Evolutionary conservation across 2,888 invertebrate species (phyloP), one percentile per base, ranked within the genome.

Genomic region (Parelbella ahira): DNA sequence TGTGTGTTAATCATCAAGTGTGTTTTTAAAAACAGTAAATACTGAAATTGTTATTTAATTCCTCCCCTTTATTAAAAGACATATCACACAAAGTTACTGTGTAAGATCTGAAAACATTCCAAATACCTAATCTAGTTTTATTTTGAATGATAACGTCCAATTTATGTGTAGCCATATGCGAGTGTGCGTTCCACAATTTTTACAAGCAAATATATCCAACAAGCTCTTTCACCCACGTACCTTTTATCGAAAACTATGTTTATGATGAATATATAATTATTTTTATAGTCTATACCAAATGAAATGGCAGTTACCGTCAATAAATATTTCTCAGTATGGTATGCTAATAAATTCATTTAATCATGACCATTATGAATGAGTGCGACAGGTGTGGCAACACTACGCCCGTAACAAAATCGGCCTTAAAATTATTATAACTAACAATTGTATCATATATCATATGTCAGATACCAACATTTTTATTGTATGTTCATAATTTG

Each of bases 271-370:
- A 18, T 18, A 32, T 32, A 25, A 39, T 20, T 25, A 25, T 20
- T 39, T 38, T 39, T 39, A 39, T 39, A 39, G 19, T 25, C 24
- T 25, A 39, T 25, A 32, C 39, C 34, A 30, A 30, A 11, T 38
- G 23, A 15, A 24, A 8, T 23, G 23, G 23, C 38, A 39, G 30
- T 23, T 39, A 39, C 32, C 10, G 39, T 32, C 39, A 11, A 25
- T 39, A 39, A 39, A 39, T 39, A 30, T 32, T 25, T n/a, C 32
- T 32, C 11, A 13, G 23, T 28, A 42, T 34, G 33, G 28, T 33
- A 34, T 34, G 34, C 28, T 42, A 42, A 42, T 42, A 42, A 34
- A 42, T 42, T 42, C 34, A 42, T 42, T 42, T 34, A 34, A 42
- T 42, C 42, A 42, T 41, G 33, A 28, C 41, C n/a, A 34, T 42